A percentile compares a stretch with the other conserved stretches of the same genome.
phyloP scores from a whole-genome alignment of 2,797 vertebrate genomes.

The Hypotaenidia okinawae region DNA sequence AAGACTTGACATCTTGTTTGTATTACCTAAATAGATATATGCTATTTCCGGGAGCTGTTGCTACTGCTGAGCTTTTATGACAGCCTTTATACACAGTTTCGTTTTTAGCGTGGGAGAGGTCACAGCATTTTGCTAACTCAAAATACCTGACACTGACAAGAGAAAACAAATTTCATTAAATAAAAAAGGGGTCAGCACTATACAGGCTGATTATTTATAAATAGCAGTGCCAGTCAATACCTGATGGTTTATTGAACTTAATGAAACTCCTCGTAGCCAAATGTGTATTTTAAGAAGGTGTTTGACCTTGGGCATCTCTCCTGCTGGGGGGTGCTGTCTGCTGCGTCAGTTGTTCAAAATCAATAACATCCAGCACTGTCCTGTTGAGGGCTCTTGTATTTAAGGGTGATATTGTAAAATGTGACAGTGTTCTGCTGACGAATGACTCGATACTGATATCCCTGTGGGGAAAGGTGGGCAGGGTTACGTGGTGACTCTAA shows the following conservation, averaged over 20 bases:
- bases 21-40: background rate
- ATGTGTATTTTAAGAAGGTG: slow-evolving; percentile 53
- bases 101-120: background rate
- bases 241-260: slow-evolving; percentile 39
- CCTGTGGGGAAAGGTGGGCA: background rate
- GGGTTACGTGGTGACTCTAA: background rate
- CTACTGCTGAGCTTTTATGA: background rate
- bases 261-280: slow-evolving; percentile 37
- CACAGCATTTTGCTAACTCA: background rate
- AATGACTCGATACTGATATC: slow-evolving; percentile 21
- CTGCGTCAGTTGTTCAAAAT: slow-evolving; percentile 68
- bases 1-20: slow-evolving; percentile 48
- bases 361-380: slow-evolving; percentile 63
- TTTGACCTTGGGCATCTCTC: slow-evolving; percentile 69
- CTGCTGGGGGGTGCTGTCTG: slow-evolving; percentile 62
- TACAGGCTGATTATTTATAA: slow-evolving; percentile 60
- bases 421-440: slow-evolving; percentile 60
- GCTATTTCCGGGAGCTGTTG: background rate
- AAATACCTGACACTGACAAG: slow-evolving; percentile 22
- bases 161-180: slow-evolving; percentile 56
- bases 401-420: slow-evolving; percentile 66
- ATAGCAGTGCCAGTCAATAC: slow-evolving; percentile 16
- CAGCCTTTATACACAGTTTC: background rate
- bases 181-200: slow-evolving; percentile 11
- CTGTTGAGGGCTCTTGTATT: slow-evolving; percentile 35